Evolutionary conservation across 2,888 invertebrate species (phyloP).

Genomic region (Eilema depressum): DNA sequence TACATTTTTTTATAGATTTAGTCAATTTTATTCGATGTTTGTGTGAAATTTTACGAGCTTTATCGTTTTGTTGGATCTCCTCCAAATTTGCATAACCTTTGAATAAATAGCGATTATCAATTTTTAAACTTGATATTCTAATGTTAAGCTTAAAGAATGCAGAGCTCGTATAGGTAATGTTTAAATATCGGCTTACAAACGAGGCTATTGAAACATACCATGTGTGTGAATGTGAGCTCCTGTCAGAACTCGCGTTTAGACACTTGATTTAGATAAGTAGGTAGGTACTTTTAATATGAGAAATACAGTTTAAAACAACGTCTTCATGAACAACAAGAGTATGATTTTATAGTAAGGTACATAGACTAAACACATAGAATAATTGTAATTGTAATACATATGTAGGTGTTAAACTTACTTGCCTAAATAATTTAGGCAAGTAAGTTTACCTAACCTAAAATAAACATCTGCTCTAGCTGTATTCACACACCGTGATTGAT

Average conservation of each 20-base stretch:
- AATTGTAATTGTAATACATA: no score
- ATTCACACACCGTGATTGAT: no score
- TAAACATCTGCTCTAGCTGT: no score
- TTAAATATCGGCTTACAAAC: background rate
- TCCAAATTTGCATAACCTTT: background rate
- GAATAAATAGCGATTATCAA: background rate
- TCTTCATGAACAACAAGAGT: no score
- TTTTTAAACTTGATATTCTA: background rate
- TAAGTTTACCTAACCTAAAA: no score
- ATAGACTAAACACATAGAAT: no score
- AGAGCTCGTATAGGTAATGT: background rate
- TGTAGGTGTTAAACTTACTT: no score
- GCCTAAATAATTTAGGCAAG: no score
- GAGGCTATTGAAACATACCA: background rate
- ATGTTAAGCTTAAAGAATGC: background rate
- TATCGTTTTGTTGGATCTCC: background rate
- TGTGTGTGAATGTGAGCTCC: background rate
- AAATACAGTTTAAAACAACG: no score
- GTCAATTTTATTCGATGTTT: conserved; percentile 13
- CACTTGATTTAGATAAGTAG: no score
- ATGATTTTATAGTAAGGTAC: no score
- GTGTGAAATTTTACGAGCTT: background rate
- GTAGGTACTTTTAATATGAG: no score
- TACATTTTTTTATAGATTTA: conserved; percentile 44
- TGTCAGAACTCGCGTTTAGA: background rate